These are phyloP conservation scores for Drosophila baimaii DNA, from an alignment of 1,140 invertebrate genomes.

Conservation along the genomic window DNA sequence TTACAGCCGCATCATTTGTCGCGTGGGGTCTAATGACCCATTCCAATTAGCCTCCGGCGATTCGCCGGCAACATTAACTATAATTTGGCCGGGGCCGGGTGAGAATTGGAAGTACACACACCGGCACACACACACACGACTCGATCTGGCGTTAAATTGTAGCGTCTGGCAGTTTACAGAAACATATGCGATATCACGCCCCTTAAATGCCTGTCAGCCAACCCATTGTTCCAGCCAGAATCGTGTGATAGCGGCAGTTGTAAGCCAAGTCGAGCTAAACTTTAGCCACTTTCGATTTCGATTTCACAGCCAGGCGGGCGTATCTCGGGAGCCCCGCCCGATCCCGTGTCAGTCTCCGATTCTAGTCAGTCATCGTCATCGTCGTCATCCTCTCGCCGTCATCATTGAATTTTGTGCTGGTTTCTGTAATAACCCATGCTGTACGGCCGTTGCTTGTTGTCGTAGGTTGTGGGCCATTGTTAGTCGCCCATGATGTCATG, in stretches of 20 bases:
- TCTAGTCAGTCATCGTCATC: conserved; percentile 30
- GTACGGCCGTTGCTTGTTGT: conserved; percentile 49
- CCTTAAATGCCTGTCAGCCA: conserved; percentile 50
- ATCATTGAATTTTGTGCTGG: conserved; percentile 41
- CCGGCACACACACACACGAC: conserved; percentile 7
- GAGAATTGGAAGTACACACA: conserved; percentile 51
- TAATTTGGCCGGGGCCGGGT: conserved; percentile 31
- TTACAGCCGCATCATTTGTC: conserved; percentile 3
- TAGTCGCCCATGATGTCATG: conserved; percentile 54
- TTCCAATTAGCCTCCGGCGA: conserved; percentile 8
- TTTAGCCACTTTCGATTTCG: conserved; percentile 67
- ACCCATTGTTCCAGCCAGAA: conserved; percentile 55
- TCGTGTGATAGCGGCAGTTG: conserved; percentile 23
- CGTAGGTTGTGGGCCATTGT: conserved; percentile 65
- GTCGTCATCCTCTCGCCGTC: conserved; percentile 23
- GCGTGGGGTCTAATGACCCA: too few relatives aligned
- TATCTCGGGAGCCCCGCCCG: conserved; percentile 22
- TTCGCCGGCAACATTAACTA: conserved; percentile 18
- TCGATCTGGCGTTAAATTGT: conserved; percentile 66
- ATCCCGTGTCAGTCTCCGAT: conserved; percentile 5
- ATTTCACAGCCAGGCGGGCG: conserved; percentile 50
- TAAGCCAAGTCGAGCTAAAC: conserved; percentile 28
- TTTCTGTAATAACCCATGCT: conserved; percentile 32
- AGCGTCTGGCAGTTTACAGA: conserved; percentile 58
- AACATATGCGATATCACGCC: conserved; percentile 46